These are phyloP conservation scores for Setophaga petechia DNA, from an alignment of 2,113 vertebrate genomes.

Conservation along the genomic window DNA sequence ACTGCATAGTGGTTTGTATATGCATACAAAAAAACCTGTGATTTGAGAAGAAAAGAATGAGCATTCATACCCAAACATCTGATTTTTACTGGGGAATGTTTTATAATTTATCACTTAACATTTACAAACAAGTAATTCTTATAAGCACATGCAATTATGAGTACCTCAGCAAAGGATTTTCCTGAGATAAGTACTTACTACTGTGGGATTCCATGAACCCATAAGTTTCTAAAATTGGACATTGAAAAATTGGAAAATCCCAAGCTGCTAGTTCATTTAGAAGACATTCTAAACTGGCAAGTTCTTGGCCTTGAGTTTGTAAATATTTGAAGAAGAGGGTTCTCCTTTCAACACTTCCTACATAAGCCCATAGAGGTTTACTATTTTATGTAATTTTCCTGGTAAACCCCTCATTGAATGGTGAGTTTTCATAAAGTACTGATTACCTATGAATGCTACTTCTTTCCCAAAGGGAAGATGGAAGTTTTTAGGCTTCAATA, in stretches of 20 bases:
- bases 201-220: background rate
- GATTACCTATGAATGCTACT: background rate
- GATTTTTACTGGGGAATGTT: background rate
- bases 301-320: background rate
- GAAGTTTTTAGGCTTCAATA: background rate
- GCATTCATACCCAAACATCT: background rate
- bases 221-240: constrained; percentile 11
- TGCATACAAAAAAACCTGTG: background rate
- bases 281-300: background rate
- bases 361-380: background rate
- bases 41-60: background rate
- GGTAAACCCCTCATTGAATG: background rate
- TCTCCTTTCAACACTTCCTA: constrained; percentile 34
- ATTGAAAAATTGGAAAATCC: background rate
- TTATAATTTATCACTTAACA: background rate
- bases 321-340: background rate
- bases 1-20: background rate
- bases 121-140: background rate
- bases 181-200: background rate
- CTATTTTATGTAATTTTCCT: background rate
- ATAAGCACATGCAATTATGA: background rate
- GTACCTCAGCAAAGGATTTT: background rate
- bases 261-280: background rate
- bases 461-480: background rate
- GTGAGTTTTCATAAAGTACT: background rate